Conservation (phyloP, 2,888 invertebrate genomes). For the Conomelus anceps region DNA sequence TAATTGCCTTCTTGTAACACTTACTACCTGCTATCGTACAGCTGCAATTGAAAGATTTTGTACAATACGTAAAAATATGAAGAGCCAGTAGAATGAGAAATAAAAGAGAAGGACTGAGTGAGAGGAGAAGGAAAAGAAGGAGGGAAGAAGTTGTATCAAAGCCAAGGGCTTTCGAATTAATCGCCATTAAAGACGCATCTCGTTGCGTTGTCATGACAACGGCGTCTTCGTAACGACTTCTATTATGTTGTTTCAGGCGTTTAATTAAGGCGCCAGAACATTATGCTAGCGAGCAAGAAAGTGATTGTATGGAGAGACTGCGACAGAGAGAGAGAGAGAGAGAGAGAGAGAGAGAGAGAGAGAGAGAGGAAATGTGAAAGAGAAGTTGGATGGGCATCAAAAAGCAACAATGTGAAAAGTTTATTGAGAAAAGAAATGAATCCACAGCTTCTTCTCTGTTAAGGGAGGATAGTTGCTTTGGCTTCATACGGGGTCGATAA, state of each 20-base stretch:
- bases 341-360: constrained; percentile 13
- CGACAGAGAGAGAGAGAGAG: constrained; percentile 14
- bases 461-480: neutral
- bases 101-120: constrained; percentile 30
- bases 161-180: neutral
- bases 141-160: neutral
- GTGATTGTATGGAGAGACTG: neutral
- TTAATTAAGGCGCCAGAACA: neutral
- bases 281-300: neutral
- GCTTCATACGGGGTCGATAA: neutral
- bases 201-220: neutral
- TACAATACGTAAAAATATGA: neutral
- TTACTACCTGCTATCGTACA: too few species aligned
- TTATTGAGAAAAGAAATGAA: neutral
- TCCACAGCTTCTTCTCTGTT: neutral
- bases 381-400: neutral
- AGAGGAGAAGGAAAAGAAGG: constrained; percentile 28
- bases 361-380: neutral
- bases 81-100: constrained; percentile 10
- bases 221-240: neutral
- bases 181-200: neutral
- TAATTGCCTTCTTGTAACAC: too few species aligned
- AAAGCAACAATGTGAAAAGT: neutral
- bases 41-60: too few species aligned
- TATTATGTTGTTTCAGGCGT: neutral